These are phyloP conservation scores for Beroe ovata DNA, from an alignment of 37 sponge, comb jelly and placozoan species.

Conservation along the genomic window DNA sequence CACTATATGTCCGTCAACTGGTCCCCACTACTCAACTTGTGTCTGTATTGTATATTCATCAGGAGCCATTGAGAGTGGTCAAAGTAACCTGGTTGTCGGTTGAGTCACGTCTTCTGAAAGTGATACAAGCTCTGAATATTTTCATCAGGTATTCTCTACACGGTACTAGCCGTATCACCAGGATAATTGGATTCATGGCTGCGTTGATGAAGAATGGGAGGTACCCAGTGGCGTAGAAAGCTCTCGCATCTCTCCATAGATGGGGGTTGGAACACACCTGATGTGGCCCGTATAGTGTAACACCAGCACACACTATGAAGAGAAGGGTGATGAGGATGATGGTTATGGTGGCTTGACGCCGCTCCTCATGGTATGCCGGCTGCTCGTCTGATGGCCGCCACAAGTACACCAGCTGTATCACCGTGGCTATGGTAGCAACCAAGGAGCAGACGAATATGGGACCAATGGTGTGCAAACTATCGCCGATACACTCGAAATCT, in stretches of 20 bases:
- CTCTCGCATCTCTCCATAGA: background rate
- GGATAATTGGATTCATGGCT: background rate
- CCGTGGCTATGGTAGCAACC: background rate
- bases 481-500: background rate
- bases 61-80: too few relatives aligned
- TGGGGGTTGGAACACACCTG: background rate
- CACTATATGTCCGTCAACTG: too few relatives aligned
- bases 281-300: background rate
- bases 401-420: background rate
- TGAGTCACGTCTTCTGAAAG: too few relatives aligned
- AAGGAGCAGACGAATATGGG: background rate
- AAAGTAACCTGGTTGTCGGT: too few relatives aligned
- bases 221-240: background rate
- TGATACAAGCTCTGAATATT: too few relatives aligned
- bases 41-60: too few relatives aligned
- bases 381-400: background rate
- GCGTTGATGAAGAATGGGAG: slow-evolving; percentile 7
- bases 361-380: background rate
- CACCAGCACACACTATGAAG: background rate
- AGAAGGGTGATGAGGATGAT: background rate
- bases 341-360: background rate
- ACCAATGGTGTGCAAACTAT: background rate
- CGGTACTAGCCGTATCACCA: background rate
- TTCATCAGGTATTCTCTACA: background rate
- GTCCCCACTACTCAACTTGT: too few relatives aligned